Base-by-base conservation (phyloP, 2,888 invertebrate species). In the Noctua janthina region DNA sequence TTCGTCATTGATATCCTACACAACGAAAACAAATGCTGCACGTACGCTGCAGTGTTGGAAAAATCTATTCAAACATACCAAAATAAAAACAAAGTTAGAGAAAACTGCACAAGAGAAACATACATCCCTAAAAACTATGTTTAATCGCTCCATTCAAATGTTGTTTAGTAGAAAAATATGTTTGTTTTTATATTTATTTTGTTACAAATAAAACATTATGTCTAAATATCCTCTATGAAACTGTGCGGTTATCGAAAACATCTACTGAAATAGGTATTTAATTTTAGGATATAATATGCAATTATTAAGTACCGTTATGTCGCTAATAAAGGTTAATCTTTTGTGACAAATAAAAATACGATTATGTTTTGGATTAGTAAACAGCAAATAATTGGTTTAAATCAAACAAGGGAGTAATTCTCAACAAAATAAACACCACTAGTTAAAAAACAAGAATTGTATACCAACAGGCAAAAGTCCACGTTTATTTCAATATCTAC, bases 1-100 rank as follows among this genome's bases (percentile, higher is more conserved):
- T 93, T 91, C 88, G 92, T 94, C 94, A 83, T 87, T 92, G 90
- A 91, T 92, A 92, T 89, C 86, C 89, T 84, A 87, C 83, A 84
- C 74, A 85, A 90, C 74, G 29, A 79, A 86, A 85, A 83, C 13
- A 85, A 80, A 74, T 56, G 49, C 70, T 74, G 71, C 49, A 46
- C 69, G 71, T 67, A 78, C 54, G 83, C 75, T 77, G 88, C 86
- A 76, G 72, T 82, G 88, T 83, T 85, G 67, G 74, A 79, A 79
- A 75, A 68, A 73, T 20, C 35, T 11, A 39, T 39, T 3, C 54
- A 29, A n/a, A 54, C 39, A 20, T 7, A 79, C 1, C 59, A 29
- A 68, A 49, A 39, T 8, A 43, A 13, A 35, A n/a, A 49, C 67
- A 8, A 74, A 69, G 62, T 75, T 11, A 76, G 64, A 77, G 67